phyloP scores from a whole-genome alignment of 2,888 invertebrate genomes.

The Lypha dubia region DNA sequence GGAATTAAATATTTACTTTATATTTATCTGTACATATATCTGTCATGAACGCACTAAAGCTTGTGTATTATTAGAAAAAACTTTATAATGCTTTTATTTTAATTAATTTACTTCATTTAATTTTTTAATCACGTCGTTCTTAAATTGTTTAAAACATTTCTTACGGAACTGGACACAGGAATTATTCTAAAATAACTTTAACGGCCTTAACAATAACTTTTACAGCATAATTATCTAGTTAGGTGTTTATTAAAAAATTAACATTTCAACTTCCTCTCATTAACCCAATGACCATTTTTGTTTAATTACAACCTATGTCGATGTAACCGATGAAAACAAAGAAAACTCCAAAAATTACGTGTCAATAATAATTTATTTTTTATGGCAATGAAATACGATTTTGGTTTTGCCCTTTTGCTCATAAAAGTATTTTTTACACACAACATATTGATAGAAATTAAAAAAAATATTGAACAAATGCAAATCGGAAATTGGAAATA shows the following conservation, averaged over 20 bases:
- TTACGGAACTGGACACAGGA: neutral
- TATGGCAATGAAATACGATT: constrained; percentile 30
- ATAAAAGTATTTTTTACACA: neutral
- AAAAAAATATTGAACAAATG: constrained; percentile 19
- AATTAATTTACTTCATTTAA: neutral
- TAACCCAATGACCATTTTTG: neutral
- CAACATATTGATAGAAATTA: neutral
- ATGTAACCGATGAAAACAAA: constrained; percentile 32
- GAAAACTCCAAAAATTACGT: constrained; percentile 33
- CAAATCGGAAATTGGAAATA: constrained; percentile 62
- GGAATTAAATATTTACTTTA: too few relatives aligned
- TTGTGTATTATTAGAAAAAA: too few relatives aligned
- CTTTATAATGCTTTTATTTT: neutral
- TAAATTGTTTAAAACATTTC: neutral
- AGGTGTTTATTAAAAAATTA: constrained; percentile 26
- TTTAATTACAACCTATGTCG: constrained; percentile 23
- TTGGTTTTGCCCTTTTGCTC: neutral
- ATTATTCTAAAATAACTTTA: neutral
- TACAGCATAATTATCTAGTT: neutral
- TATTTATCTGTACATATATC: too few relatives aligned
- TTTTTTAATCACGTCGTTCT: neutral
- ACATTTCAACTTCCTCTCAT: constrained; percentile 42
- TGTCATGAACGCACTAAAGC: too few relatives aligned
- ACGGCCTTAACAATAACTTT: constrained; percentile 9
- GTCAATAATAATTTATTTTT: constrained; percentile 49